These are phyloP conservation scores for Deilephila porcellus DNA, from an alignment of 2,888 invertebrate genomes.

Conservation along the genomic window DNA sequence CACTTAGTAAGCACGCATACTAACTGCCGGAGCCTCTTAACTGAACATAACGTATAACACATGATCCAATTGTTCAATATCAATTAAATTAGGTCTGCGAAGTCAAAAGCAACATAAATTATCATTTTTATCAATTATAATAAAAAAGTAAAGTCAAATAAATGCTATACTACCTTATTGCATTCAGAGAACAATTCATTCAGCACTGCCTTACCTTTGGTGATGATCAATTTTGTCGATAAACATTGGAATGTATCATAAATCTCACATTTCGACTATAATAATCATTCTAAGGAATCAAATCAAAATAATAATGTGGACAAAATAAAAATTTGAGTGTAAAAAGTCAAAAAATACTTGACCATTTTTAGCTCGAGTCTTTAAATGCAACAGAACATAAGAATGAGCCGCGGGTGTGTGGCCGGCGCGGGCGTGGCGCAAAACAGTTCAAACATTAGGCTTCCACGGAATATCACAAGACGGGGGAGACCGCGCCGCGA, in stretches of 20 bases:
- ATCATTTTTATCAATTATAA: slow-evolving; percentile 49
- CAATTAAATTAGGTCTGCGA: slow-evolving; percentile 20
- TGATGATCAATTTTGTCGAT: slow-evolving; percentile 72
- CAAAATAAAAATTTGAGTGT: slow-evolving; percentile 81
- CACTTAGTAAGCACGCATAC: slow-evolving; percentile 50
- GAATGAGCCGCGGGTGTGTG: slow-evolving; percentile 64
- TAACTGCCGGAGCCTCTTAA: slow-evolving; percentile 47
- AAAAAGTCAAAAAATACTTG: slow-evolving; percentile 86
- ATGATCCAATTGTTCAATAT: slow-evolving; percentile 24
- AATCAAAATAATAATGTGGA: slow-evolving; percentile 67
- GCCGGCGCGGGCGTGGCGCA: slow-evolving; percentile 53
- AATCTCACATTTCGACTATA: slow-evolving; percentile 71
- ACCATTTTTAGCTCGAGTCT: slow-evolving; percentile 84
- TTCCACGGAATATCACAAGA: slow-evolving; percentile 52
- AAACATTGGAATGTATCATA: slow-evolving; percentile 75
- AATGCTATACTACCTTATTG: slow-evolving; percentile 85
- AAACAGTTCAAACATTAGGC: slow-evolving; percentile 48
- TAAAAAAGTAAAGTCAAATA: slow-evolving; percentile 79
- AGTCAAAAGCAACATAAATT: slow-evolving; percentile 60
- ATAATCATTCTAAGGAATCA: slow-evolving; percentile 68
- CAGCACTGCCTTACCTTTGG: slow-evolving; percentile 81
- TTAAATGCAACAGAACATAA: slow-evolving; percentile 78
- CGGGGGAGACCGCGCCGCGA: slow-evolving; percentile 46
- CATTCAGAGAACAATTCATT: slow-evolving; percentile 69
- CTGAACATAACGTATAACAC: slow-evolving; percentile 31